Base-by-base conservation (phyloP, 2,888 invertebrate species). In the Fragum fragum region DNA sequence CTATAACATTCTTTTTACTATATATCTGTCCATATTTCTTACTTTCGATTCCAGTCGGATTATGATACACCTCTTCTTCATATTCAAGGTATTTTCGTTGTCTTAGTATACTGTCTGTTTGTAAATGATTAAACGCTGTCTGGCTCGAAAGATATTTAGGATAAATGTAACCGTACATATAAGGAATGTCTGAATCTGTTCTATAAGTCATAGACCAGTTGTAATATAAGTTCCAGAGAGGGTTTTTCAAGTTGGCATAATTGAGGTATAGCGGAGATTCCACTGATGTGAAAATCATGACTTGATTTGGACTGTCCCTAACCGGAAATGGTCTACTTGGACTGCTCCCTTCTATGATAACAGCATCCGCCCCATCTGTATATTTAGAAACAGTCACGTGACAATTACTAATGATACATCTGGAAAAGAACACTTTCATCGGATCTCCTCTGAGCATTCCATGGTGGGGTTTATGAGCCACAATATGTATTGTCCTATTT, bases 171-270 rank as follows among this genome's bases (percentile, higher is more conserved):
- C 87, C 85, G 21, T 85, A 83, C n/a, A 69, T 68, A 55, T 81
- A 83, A 1, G 73, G 59, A 52, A 87, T 71, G 52, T 87, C 87
- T 0, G 87, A 83, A 55, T 87, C 87, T 3, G 75, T 66, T 29
- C 87, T 63, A 57, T 81, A 87, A 0, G 82, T 83, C 79, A 85
- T 81, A 0, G 87, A 85, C 85, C 85, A 87, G 73, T 87, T 87
- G 1, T 83, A 63, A 11, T 39, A 71, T 21, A 53, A 28, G 16
- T 42, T 14, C 29, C 21, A 57, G 14, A 7, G 36, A 1, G 57
- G 11, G 18, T 61, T 39, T 9, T n/a, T 23, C 3, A 74, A 55
- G 23, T 68, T 18, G 5, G 52, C 53, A 23, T 29, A 57, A 9
- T 47, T 23, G 1, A 83, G 53, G 52, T 83, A 79, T n/a, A 79